A percentile compares a stretch with the other conserved stretches of the same genome.
These are phyloP conservation scores for Branchinecta sandiegonensis DNA, from an alignment of 2,888 invertebrate species.

Conservation along the genomic window DNA sequence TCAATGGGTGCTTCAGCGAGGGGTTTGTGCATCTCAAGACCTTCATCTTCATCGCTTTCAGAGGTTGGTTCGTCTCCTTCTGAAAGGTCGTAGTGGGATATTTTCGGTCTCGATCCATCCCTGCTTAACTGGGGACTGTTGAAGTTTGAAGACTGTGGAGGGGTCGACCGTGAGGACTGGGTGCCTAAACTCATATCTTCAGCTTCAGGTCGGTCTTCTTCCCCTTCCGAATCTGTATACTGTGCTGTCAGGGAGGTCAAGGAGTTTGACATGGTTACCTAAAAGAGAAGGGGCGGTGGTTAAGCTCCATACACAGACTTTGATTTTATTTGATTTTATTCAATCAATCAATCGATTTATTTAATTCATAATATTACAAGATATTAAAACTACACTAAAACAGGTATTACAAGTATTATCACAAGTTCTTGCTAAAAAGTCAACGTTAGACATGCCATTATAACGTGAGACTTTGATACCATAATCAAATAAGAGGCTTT, in stretches of 20 bases:
- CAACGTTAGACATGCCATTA: no score
- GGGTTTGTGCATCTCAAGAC: slow-evolving; percentile 24
- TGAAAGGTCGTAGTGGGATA: slow-evolving; percentile 50
- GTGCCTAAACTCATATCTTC: slow-evolving; percentile 17
- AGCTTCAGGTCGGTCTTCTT: slow-evolving; percentile 50
- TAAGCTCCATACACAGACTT: no score
- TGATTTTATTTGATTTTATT: no score
- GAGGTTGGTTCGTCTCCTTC: slow-evolving; percentile 26
- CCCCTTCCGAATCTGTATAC: slow-evolving; percentile 81
- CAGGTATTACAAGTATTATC: no score
- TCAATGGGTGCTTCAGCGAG: slow-evolving; percentile 30
- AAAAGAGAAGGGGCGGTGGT: no score
- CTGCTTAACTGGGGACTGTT: neutral
- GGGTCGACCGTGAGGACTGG: neutral
- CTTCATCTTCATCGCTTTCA: slow-evolving; percentile 32
- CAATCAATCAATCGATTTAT: no score
- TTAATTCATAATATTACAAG: no score
- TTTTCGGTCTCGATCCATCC: slow-evolving; percentile 11
- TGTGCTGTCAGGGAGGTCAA: slow-evolving; percentile 72
- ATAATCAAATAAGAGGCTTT: no score
- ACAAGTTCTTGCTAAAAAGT: no score
- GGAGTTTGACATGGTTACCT: slow-evolving; percentile 31
- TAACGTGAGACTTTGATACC: no score
- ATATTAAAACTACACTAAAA: no score
- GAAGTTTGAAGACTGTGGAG: slow-evolving; percentile 19